Evolutionary conservation across 1,140 invertebrate species (phyloP).

Genomic region (Formica selysi): DNA sequence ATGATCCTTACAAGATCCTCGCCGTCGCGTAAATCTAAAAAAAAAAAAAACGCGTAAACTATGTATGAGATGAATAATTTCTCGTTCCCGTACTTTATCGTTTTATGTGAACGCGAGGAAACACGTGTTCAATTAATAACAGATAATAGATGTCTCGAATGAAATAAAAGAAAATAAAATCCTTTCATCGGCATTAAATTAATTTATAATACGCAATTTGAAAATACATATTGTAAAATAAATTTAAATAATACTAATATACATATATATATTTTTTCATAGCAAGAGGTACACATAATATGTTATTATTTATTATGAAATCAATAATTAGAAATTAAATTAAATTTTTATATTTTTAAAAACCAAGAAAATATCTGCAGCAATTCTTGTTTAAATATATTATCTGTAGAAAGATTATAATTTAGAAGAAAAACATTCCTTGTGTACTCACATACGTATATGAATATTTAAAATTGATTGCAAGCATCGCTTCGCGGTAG

Average conservation of each 20-base stretch:
- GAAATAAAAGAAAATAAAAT: not conserved
- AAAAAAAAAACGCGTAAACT: conserved; percentile 24
- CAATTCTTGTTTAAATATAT: not conserved
- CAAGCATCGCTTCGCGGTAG: not conserved
- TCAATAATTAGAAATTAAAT: not conserved
- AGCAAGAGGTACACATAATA: not conserved
- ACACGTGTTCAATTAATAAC: not conserved
- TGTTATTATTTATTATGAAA: not conserved
- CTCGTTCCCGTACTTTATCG: conserved; percentile 15
- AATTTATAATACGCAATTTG: not conserved
- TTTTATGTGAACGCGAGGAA: not conserved
- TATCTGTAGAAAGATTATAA: not conserved
- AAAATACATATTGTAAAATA: not conserved
- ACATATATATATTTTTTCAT: not conserved
- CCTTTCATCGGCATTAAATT: not conserved
- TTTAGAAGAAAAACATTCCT: too few species aligned
- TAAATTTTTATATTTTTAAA: not conserved
- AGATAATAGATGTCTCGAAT: not conserved
- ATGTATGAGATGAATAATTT: conserved; percentile 16
- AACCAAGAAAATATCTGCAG: not conserved
- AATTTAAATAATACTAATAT: not conserved
- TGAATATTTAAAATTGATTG: not conserved
- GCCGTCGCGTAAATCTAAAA: not conserved
- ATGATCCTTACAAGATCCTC: conserved; percentile 1
- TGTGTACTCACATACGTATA: too few species aligned